Percentiles rank a stretch among this genome's conserved stretches.
These are phyloP conservation scores for Acleris holmiana DNA, from an alignment of 2,888 invertebrate species.

Conservation along the genomic window DNA sequence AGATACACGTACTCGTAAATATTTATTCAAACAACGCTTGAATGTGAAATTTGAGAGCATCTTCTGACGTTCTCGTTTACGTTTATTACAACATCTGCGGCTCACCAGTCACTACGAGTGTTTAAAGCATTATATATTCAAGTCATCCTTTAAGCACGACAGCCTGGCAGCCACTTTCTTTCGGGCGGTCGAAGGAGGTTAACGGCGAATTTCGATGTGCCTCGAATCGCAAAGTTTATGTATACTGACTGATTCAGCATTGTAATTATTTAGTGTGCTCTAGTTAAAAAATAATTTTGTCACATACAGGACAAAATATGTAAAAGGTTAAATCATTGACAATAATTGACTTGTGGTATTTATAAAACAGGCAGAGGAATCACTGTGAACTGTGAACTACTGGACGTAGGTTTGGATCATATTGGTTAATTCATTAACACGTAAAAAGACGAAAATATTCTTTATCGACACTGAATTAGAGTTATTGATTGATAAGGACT, in stretches of 20 bases:
- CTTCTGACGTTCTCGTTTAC: neutral
- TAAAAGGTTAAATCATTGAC: too few species aligned
- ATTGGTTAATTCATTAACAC: too few species aligned
- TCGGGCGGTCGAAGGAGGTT: constrained; percentile 75
- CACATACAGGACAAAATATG: neutral
- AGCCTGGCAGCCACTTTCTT: constrained; percentile 69
- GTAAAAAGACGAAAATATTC: too few species aligned
- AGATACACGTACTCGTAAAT: too few species aligned
- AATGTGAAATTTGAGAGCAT: too few species aligned
- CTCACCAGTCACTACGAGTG: constrained; percentile 1
- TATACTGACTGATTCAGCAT: constrained; percentile 57
- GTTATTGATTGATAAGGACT: too few species aligned
- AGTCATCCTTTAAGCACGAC: constrained; percentile 50
- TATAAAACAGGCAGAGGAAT: too few species aligned
- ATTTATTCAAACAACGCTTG: too few species aligned
- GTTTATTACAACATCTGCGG: constrained; percentile 21
- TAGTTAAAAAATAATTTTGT: neutral
- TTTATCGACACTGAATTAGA: too few species aligned
- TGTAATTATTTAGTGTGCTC: constrained; percentile 51
- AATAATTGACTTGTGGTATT: too few species aligned
- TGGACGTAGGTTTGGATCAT: too few species aligned
- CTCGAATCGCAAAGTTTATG: constrained; percentile 65
- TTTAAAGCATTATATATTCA: constrained; percentile 44
- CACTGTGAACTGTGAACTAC: too few species aligned
- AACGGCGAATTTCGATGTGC: constrained; percentile 72